phyloP scores from a whole-genome alignment of 1,140 invertebrate species.

The Cherax quadricarinatus region DNA sequence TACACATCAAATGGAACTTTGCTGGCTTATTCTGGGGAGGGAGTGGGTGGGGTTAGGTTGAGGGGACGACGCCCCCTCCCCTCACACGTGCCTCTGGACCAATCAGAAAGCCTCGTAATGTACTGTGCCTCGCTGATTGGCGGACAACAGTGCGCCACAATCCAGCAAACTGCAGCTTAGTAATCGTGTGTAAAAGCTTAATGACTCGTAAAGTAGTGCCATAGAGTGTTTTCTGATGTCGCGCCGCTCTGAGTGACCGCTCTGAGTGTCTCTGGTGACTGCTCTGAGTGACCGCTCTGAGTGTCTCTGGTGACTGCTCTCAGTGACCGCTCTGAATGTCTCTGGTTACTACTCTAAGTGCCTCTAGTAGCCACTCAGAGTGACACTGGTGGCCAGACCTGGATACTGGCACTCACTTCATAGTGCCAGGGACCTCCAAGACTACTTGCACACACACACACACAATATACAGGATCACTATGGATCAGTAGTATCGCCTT shows the following conservation, averaged over 20 bases:
- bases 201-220: slow-evolving; percentile 26
- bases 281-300: neutral
- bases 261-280: neutral
- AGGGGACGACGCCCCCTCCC: neutral
- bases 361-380: too few relatives aligned
- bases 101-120: slow-evolving; percentile 12
- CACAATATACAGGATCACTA: too few relatives aligned
- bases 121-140: slow-evolving; percentile 9
- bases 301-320: too few relatives aligned
- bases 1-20: slow-evolving; percentile 22
- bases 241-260: neutral
- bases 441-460: too few relatives aligned
- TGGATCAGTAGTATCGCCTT: too few relatives aligned
- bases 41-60: too few relatives aligned
- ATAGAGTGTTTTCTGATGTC: slow-evolving; percentile 29
- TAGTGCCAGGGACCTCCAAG: too few relatives aligned
- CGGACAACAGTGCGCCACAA: slow-evolving; percentile 5
- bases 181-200: slow-evolving; percentile 27
- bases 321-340: too few relatives aligned
- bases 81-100: neutral
- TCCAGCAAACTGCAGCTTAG: slow-evolving; percentile 6
- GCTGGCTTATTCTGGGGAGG: neutral
- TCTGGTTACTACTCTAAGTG: too few relatives aligned
- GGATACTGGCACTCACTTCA: too few relatives aligned
- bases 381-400: too few relatives aligned